Evolutionary conservation across 2,888 invertebrate species (phyloP).

Genomic region (Sussaba pulchella): DNA sequence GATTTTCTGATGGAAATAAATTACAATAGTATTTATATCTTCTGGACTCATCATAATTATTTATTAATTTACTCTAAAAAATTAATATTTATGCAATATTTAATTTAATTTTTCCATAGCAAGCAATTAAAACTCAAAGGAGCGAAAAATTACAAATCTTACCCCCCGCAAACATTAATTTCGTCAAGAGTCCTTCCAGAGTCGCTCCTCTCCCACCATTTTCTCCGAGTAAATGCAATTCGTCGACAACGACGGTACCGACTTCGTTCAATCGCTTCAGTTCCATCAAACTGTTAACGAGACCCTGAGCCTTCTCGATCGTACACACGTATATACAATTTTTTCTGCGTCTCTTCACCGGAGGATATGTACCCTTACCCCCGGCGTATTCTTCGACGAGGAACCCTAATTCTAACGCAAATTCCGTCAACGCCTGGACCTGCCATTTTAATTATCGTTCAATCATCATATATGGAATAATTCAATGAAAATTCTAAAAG

Average conservation of each 20-base stretch:
- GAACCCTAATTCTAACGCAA: slow-evolving; percentile 95
- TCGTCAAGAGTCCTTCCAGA: slow-evolving; percentile 93
- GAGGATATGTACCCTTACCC: slow-evolving; percentile 93
- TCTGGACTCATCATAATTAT: too few relatives aligned
- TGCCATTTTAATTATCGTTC: slow-evolving; percentile 77
- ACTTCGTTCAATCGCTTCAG: slow-evolving; percentile 87
- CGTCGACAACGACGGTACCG: slow-evolving; percentile 91
- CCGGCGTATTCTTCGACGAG: slow-evolving; percentile 98
- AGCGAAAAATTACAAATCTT: slow-evolving; percentile 75
- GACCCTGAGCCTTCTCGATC: slow-evolving; percentile 95
- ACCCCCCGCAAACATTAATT: slow-evolving; percentile 90
- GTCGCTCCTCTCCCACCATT: slow-evolving; percentile 92
- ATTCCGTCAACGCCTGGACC: slow-evolving; percentile 93
- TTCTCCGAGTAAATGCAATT: slow-evolving; percentile 97
- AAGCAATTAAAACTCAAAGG: slow-evolving; percentile 27
- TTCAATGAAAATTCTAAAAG: background rate
- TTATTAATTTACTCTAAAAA: too few relatives aligned
- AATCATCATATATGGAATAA: background rate
- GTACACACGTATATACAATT: slow-evolving; percentile 95
- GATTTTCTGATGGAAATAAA: slow-evolving; percentile 84
- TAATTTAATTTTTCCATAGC: background rate
- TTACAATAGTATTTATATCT: slow-evolving; percentile 48
- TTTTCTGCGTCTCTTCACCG: slow-evolving; percentile 91
- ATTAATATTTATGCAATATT: too few relatives aligned
- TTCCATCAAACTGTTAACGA: slow-evolving; percentile 95